Base-by-base conservation (phyloP, 2,113 vertebrate genomes). In the Sylvietta virens region DNA sequence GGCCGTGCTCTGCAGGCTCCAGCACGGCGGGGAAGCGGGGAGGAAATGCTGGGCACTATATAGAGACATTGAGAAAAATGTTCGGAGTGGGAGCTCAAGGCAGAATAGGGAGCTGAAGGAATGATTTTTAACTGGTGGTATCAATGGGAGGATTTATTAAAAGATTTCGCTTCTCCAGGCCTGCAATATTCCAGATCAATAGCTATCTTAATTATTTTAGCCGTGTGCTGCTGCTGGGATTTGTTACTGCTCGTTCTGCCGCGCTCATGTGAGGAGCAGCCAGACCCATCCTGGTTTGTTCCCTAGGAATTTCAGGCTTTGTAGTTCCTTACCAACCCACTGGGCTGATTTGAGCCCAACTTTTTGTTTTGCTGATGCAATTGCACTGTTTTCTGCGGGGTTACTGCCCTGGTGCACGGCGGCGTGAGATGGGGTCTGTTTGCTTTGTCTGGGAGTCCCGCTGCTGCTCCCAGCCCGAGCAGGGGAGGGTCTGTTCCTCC, bases 381-480 rank as follows among this genome's bases (percentile, higher is more conserved):
- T 20, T 20, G 45, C 71, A 0, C 9, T 1, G 14, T 5, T 86
- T 35, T 8, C 13, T 15, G 4, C 7, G 37, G 48, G 13, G 72
- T 5, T 13, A 0, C 35, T 61, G 53, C 69, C 31, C 5, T 4
- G 2, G 0, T 3, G 33, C 33, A 0, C 40, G 4, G 9, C 6
- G 19, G 20, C 20, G 1, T 4, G 4, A 6, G 5, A 22, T 0
- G 13, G 58, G 24, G 40, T 0, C 10, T 1, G 14, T 13, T 37
- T 3, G 65, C 73, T 77, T 12, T 42, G 47, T 35, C 78, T 72
- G 13, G 57, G 42, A 94, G 48, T 15, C 70, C 4, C 57, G 0
- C 9, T 21, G 31, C 20, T 17, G 7, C 7, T 10, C 18, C 50
- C 72, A 35, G 62, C 57, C 72, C 21, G 1, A 3, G 51, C 47